These are phyloP conservation scores for Strigamia maritima DNA, from an alignment of 2,888 invertebrate species.

Conservation along the genomic window DNA sequence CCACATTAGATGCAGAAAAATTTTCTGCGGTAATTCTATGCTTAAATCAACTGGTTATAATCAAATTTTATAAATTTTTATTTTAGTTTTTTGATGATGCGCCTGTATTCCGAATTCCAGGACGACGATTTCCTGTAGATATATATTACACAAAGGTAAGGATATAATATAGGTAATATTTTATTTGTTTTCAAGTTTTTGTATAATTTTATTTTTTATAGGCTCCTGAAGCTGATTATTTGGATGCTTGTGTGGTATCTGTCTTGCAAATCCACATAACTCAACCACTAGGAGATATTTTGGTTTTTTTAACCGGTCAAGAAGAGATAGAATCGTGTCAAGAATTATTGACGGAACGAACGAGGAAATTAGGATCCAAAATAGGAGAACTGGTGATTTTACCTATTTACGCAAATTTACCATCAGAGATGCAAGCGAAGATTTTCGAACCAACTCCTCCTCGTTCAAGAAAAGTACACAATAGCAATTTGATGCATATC, in stretches of 20 bases:
- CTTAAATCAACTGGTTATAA: background rate
- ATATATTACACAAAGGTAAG: slow-evolving; percentile 88
- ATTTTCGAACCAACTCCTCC: slow-evolving; percentile 98
- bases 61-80: slow-evolving; percentile 24
- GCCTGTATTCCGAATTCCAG: slow-evolving; percentile 95
- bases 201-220: slow-evolving; percentile 38
- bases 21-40: slow-evolving; percentile 65
- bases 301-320: slow-evolving; percentile 89
- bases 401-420: slow-evolving; percentile 96
- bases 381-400: slow-evolving; percentile 86
- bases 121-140: slow-evolving; percentile 95
- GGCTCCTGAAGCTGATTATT: slow-evolving; percentile 97
- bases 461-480: slow-evolving; percentile 77
- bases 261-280: slow-evolving; percentile 97
- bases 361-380: slow-evolving; percentile 86
- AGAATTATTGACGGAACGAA: slow-evolving; percentile 64
- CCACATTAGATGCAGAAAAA: slow-evolving; percentile 96
- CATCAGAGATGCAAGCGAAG: slow-evolving; percentile 98
- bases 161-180: background rate
- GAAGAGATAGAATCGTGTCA: slow-evolving; percentile 57
- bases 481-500: background rate
- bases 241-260: slow-evolving; percentile 96
- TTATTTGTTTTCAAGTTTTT: background rate
- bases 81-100: slow-evolving; percentile 90
- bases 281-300: slow-evolving; percentile 90